Evolutionary conservation across 1,140 invertebrate species (phyloP).

Genomic region (Littorina saxatilis): DNA sequence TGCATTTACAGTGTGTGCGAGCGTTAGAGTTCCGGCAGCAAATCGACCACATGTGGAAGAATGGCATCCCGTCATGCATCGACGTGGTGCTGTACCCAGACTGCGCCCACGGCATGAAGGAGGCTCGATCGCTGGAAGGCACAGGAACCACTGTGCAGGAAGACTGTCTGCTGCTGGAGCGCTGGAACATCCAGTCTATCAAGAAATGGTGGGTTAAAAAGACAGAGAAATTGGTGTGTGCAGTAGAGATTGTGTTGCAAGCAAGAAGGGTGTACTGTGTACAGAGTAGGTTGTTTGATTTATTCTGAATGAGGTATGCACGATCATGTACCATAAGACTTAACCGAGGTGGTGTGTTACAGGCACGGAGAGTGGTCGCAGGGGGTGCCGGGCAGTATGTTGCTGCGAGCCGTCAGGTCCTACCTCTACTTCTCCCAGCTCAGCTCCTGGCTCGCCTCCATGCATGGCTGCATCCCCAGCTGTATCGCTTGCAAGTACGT

Average conservation of each 20-base stretch:
- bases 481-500: constrained; percentile 79
- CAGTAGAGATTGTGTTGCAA: neutral
- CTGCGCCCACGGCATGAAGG: constrained; percentile 79
- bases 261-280: neutral
- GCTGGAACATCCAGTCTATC: constrained; percentile 84
- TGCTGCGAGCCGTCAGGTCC: constrained; percentile 94
- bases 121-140: constrained; percentile 75
- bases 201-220: constrained; percentile 80
- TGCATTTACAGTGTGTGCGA: constrained; percentile 77
- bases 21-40: constrained; percentile 78
- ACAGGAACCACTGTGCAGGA: constrained; percentile 75
- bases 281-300: neutral
- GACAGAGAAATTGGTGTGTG: neutral
- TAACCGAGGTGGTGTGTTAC: constrained; percentile 16
- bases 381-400: constrained; percentile 65
- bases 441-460: constrained; percentile 87
- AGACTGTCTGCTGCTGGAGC: constrained; percentile 80
- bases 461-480: constrained; percentile 77
- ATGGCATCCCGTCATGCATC: constrained; percentile 82
- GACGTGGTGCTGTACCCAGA: constrained; percentile 84
- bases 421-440: constrained; percentile 98
- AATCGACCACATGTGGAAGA: constrained; percentile 79
- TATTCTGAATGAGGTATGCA: neutral
- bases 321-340: neutral
- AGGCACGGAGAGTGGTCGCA: constrained; percentile 48